A percentile compares a stretch with the other conserved stretches of the same genome.
Evolutionary conservation across 1,140 invertebrate genomes (phyloP).

Genomic region (Choristoneura fumiferana): DNA sequence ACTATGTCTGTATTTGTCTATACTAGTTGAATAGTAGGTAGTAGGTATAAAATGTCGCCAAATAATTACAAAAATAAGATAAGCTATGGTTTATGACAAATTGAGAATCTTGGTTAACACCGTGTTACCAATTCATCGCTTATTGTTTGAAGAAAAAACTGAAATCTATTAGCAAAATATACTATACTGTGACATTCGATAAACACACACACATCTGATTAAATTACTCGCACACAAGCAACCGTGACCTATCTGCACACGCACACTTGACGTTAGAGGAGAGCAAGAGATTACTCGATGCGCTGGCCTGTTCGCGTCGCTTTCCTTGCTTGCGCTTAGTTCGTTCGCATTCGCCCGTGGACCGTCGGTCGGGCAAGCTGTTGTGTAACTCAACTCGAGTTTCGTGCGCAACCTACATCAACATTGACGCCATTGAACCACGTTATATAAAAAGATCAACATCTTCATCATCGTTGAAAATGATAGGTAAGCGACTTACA

Average conservation of each 20-base stretch:
- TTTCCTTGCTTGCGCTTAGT: conserved; percentile 8
- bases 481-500: conserved; percentile 61
- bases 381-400: conserved; percentile 28
- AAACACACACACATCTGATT: background rate
- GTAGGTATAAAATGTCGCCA: no score
- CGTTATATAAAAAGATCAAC: conserved; percentile 36
- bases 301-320: conserved; percentile 13
- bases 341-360: conserved; percentile 39
- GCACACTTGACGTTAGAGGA: conserved; percentile 17
- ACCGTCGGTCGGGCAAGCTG: conserved; percentile 44
- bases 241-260: conserved; percentile 6
- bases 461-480: conserved; percentile 51
- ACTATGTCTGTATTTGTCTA: background rate
- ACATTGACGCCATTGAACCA: conserved; percentile 64
- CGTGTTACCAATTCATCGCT: no score
- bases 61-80: no score
- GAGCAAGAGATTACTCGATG: conserved; percentile 20
- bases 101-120: no score
- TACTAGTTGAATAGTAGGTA: no score
- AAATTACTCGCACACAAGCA: background rate
- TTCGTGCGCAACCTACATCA: conserved; percentile 60
- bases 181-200: conserved; percentile 17
- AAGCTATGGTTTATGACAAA: no score
- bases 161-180: background rate
- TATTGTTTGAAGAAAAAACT: no score